phyloP scores from a whole-genome alignment of 2,797 vertebrate genomes.

The Menidia menidia region DNA sequence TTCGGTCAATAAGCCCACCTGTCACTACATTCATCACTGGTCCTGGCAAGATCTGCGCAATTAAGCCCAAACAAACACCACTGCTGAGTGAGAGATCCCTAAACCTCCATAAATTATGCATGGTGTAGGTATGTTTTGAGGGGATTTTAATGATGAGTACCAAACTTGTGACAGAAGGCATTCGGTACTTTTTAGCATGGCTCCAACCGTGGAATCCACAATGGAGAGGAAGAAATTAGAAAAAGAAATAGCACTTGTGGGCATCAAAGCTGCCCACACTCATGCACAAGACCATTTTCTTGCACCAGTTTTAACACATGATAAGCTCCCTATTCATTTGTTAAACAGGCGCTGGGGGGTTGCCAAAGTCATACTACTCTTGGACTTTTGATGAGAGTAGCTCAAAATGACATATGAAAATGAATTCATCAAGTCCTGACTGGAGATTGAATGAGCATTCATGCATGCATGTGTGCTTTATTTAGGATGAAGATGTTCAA shows the following conservation, averaged over 20 bases:
- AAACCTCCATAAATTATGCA: conserved; percentile 78
- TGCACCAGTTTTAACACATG: conserved; percentile 61
- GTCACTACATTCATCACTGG: conserved; percentile 72
- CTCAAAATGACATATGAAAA: conserved; percentile 69
- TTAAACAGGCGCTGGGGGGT: conserved; percentile 65
- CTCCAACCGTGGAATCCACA: conserved; percentile 66
- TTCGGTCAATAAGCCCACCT: conserved; percentile 58
- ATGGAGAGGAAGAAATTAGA: conserved; percentile 55
- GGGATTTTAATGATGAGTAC: conserved; percentile 76
- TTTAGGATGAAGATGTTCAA: no score
- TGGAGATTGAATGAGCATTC: conserved; percentile 72
- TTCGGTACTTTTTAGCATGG: conserved; percentile 56
- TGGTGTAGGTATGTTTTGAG: conserved; percentile 69
- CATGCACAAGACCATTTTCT: conserved; percentile 37
- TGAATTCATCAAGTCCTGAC: conserved; percentile 79
- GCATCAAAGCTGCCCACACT: conserved; percentile 48
- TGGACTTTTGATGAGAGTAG: conserved; percentile 64
- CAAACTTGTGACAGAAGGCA: conserved; percentile 57
- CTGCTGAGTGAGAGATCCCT: conserved; percentile 63
- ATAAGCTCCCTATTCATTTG: conserved; percentile 77
- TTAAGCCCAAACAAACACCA: conserved; percentile 72
- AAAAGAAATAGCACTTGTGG: conserved; percentile 60
- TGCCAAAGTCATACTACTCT: conserved; percentile 62
- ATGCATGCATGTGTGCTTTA: conserved; percentile 41
- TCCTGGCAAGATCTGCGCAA: conserved; percentile 73